These are phyloP conservation scores for Neostethus bicornis DNA, from an alignment of 2,797 vertebrate species.

Conservation along the genomic window DNA sequence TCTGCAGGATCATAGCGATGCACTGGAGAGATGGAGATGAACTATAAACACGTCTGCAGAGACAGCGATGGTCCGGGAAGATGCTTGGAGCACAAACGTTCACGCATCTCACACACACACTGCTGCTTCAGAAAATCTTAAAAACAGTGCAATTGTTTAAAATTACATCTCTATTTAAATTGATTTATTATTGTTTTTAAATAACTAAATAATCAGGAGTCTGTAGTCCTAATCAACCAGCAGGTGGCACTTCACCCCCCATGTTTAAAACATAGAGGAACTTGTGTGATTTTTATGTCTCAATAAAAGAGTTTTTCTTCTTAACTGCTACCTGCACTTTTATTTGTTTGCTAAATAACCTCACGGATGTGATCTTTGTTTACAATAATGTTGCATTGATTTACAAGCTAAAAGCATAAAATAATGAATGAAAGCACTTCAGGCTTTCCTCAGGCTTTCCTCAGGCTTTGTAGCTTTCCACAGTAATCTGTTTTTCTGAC, in stretches of 20 bases:
- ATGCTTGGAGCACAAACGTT: not conserved
- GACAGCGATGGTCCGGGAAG: too few relatives aligned
- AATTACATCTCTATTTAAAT: not conserved
- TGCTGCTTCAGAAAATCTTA: conserved; percentile 3
- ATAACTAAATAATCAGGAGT: not conserved
- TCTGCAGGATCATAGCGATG: conserved; percentile 1
- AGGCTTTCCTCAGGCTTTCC: conserved; percentile 44
- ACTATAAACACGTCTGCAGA: conserved; percentile 1
- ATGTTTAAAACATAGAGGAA: not conserved
- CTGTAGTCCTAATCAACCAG: conserved; percentile 28
- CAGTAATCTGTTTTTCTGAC: conserved; percentile 65
- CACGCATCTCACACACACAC: not conserved
- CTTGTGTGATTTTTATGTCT: conserved; percentile 22
- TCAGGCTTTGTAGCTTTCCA: conserved; percentile 39
- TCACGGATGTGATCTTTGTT: conserved; percentile 42
- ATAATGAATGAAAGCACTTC: conserved; percentile 50
- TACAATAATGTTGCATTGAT: conserved; percentile 47
- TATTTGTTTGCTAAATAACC: conserved; percentile 32
- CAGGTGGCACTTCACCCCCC: conserved; percentile 38
- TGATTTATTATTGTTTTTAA: not conserved
- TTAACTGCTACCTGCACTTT: conserved; percentile 30
- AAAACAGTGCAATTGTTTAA: not conserved
- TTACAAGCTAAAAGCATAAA: conserved; percentile 42
- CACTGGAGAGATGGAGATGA: too few relatives aligned
- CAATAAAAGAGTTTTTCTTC: conserved; percentile 62